phyloP scores from a whole-genome alignment of 2,888 invertebrate genomes.

The Conistra vaccinii region DNA sequence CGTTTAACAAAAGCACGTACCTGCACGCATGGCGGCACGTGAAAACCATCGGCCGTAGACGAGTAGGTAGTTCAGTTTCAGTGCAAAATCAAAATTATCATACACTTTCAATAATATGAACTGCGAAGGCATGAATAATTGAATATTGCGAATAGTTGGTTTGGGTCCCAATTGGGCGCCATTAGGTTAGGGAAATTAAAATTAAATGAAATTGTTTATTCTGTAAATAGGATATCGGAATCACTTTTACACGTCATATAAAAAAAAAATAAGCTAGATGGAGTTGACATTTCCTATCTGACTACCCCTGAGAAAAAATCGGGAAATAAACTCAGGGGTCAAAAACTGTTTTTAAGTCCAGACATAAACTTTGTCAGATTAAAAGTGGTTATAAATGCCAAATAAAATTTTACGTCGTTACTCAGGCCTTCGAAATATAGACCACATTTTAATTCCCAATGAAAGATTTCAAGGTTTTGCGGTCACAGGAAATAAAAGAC shows the following conservation, averaged over 20 bases:
- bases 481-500: neutral
- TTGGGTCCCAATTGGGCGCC: constrained; percentile 32
- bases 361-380: too few relatives aligned
- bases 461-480: neutral
- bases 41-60: neutral
- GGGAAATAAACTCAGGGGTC: too few relatives aligned
- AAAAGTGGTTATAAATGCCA: neutral
- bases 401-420: too few relatives aligned
- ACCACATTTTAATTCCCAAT: neutral
- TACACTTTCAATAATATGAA: neutral
- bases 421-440: too few relatives aligned
- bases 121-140: constrained; percentile 9
- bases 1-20: constrained; percentile 8
- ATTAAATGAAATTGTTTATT: neutral
- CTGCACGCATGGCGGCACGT: constrained; percentile 7
- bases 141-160: neutral
- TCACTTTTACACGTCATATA: too few relatives aligned
- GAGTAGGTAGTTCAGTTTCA: constrained; percentile 4
- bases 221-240: neutral
- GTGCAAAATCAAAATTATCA: neutral
- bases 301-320: too few relatives aligned
- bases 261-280: too few relatives aligned
- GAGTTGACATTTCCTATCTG: too few relatives aligned
- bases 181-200: neutral
- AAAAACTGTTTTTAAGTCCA: too few relatives aligned